Evolutionary conservation across 1,140 invertebrate species (phyloP).

Genomic region (Phortica variegata): DNA sequence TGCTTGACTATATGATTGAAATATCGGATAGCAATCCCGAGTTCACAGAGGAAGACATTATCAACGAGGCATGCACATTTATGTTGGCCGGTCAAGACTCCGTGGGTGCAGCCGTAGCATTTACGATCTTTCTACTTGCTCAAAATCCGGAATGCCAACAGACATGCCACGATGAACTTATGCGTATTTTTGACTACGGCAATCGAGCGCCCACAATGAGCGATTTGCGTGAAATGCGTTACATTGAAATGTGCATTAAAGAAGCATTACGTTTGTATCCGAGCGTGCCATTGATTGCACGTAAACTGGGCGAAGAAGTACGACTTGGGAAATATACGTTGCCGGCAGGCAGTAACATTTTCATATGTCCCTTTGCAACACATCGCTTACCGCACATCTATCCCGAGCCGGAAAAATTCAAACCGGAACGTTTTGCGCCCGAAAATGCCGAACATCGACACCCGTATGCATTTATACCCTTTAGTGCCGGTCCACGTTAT

Average conservation of each 20-base stretch:
- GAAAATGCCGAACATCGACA: constrained; percentile 61
- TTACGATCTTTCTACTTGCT: constrained; percentile 64
- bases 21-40: constrained; percentile 60
- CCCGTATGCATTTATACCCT: constrained; percentile 69
- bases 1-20: constrained; percentile 71
- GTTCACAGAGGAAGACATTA: constrained; percentile 69
- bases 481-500: constrained; percentile 64
- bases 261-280: constrained; percentile 68
- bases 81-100: constrained; percentile 81
- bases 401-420: constrained; percentile 70
- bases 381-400: constrained; percentile 68
- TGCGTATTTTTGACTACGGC: constrained; percentile 60
- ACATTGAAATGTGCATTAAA: constrained; percentile 70
- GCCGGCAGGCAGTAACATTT: constrained; percentile 55
- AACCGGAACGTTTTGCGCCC: constrained; percentile 70
- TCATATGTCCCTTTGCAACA: constrained; percentile 62
- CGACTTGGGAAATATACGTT: constrained; percentile 56
- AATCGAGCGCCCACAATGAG: constrained; percentile 59
- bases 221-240: constrained; percentile 65
- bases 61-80: constrained; percentile 72
- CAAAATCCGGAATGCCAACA: constrained; percentile 65
- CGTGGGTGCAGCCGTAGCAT: constrained; percentile 65
- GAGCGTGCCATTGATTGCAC: constrained; percentile 66
- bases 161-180: constrained; percentile 64
- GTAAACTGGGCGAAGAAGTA: constrained; percentile 63